Base-by-base conservation (phyloP, 2,888 invertebrate genomes). In the Auanema freiburgensis region DNA sequence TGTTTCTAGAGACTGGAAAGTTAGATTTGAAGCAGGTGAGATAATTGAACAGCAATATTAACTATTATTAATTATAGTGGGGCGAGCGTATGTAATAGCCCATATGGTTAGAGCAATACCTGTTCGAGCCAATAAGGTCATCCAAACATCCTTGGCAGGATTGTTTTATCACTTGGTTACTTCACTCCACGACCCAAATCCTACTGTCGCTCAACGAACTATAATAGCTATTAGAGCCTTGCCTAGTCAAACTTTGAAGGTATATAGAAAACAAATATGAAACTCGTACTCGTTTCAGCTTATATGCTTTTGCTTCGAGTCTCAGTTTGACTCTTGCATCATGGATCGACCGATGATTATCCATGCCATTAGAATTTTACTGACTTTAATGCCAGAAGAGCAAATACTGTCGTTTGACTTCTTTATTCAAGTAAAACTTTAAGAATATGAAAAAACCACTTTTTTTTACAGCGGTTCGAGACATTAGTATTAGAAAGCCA, bases 261-360 rank as follows among this genome's bases (percentile, higher is more conserved):
- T 75, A 33, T 8, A 33, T 33, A 33, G 8, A 33, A 33, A n/a
- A n/a, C n/a, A n/a, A n/a, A 25, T 49, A 52, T n/a, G n/a, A 21
- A 2, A n/a, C 14, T n/a, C 33, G 8, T 33, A 8, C 3, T 33
- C 10, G 44, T 59, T 76, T 58, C 46, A 77, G 74, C 56, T 79
- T 16, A 74, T 80, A 44, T 78, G 78, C 56, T 53, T 91, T 88
- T 97, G 97, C 85, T 86, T 98, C 86, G 97, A 98, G 87, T 91
- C 92, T 0, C 97, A 98, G 87, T 98, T 98, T 87, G 98, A 98
- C 87, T 89, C 92, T 66, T 94, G 97, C 69, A 93, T 96, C 66
- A 90, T 92, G 65, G 98, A 98, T 85, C 89, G 98, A 46, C 94
- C 96, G 0, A 91, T 97, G 89, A 92, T 99, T 40, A 88, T 99